Conservation (phyloP, 2,797 vertebrate genomes). For the Rhinella marina region DNA sequence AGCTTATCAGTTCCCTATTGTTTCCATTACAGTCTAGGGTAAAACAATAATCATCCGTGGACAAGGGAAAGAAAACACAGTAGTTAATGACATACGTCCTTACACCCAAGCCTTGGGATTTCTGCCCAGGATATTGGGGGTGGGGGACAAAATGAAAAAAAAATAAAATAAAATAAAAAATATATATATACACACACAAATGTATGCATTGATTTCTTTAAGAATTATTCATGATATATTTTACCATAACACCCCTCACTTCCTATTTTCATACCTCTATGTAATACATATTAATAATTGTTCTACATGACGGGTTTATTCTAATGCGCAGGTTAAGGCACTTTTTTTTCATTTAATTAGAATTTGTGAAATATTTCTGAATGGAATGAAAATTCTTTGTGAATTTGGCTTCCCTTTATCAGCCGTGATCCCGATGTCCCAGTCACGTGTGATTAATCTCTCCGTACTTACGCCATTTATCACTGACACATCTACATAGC, state of each 20-base stretch:
- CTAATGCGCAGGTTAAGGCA: neutral
- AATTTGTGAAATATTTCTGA: constrained; percentile 20
- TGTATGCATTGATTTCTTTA: too few species aligned
- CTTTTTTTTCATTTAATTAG: constrained; percentile 18
- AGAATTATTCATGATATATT: too few species aligned
- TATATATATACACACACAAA: neutral
- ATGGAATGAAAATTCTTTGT: constrained; percentile 9
- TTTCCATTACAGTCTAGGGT: neutral
- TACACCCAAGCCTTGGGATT: neutral
- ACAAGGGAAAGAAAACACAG: neutral
- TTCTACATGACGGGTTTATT: neutral
- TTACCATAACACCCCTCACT: neutral
- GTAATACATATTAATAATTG: constrained; percentile 13
- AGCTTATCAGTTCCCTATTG: neutral
- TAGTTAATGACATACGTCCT: neutral
- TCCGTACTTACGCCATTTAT: constrained; percentile 20
- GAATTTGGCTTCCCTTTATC: constrained; percentile 18
- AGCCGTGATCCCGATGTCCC: constrained; percentile 3
- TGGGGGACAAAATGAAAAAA: neutral
- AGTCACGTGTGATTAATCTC: constrained; percentile 39
- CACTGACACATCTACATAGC: constrained; percentile 40
- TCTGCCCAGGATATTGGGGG: neutral
- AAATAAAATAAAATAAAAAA: too few species aligned
- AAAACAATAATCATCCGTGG: neutral
- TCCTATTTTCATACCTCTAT: neutral